phyloP scores from a whole-genome alignment of 2,113 vertebrate species.

The Poecile atricapillus region DNA sequence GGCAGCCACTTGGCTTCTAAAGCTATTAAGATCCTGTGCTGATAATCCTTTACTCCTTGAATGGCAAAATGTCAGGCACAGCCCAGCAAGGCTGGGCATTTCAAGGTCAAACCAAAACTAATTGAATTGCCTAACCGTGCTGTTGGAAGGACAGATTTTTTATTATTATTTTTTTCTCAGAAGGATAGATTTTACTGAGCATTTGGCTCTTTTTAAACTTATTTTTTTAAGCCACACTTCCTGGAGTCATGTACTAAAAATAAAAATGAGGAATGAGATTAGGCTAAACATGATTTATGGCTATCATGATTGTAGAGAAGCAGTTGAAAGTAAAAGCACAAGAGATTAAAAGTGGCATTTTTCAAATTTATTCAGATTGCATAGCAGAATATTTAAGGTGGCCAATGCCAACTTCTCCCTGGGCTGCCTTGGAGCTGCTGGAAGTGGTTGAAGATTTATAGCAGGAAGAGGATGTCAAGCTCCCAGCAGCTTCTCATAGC shows the following conservation, averaged over 20 bases:
- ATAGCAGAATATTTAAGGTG: not conserved
- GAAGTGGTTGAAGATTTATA: not conserved
- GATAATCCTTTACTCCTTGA: not conserved
- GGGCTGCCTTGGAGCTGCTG: not conserved
- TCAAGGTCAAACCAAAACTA: not conserved
- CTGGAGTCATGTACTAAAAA: not conserved
- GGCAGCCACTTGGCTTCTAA: not conserved
- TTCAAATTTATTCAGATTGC: not conserved
- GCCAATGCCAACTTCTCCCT: not conserved
- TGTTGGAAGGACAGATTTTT: not conserved
- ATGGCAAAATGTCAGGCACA: not conserved
- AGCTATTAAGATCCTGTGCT: not conserved
- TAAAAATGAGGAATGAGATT: not conserved
- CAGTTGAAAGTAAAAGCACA: not conserved
- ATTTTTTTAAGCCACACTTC: not conserved
- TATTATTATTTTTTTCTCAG: not conserved
- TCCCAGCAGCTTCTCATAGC: not conserved
- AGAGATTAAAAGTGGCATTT: not conserved
- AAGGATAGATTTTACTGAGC: not conserved
- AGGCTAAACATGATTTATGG: not conserved
- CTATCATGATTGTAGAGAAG: not conserved
- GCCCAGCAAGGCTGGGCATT: not conserved
- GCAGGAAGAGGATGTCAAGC: not conserved
- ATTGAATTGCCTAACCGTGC: not conserved
- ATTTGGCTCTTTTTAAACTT: not conserved